Percentiles rank a stretch among this genome's conserved stretches.
phyloP scores from a whole-genome alignment of 2,797 vertebrate genomes.

The Adrianichthys oophorus region DNA sequence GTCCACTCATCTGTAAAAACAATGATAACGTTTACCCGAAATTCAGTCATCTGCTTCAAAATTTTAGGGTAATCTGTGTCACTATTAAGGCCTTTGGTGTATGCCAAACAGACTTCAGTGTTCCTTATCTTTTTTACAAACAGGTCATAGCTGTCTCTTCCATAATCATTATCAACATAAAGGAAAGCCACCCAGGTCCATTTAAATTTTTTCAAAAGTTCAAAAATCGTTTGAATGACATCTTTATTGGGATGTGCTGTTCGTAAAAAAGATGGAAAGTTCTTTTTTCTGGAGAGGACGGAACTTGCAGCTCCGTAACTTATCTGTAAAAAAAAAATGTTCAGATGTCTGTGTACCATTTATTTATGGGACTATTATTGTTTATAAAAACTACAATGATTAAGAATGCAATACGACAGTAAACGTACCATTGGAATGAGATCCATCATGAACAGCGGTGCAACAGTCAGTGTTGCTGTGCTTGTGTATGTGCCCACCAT shows the following conservation, averaged over 20 bases:
- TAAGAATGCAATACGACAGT: not conserved
- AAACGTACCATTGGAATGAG: conserved; percentile 68
- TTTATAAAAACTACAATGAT: too few relatives aligned
- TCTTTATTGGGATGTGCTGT: not conserved
- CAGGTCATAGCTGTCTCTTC: conserved; percentile 51
- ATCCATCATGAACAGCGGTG: conserved; percentile 65
- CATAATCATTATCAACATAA: conserved; percentile 67
- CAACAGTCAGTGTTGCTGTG: conserved; percentile 43
- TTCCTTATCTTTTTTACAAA: conserved; percentile 56
- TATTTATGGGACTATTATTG: too few relatives aligned
- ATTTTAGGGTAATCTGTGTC: conserved; percentile 34
- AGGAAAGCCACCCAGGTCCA: conserved; percentile 82
- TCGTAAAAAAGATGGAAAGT: not conserved
- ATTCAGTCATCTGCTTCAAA: conserved; percentile 54
- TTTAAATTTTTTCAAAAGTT: not conserved
- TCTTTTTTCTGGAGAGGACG: not conserved
- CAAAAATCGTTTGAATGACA: not conserved
- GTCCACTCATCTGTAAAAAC: conserved; percentile 62
- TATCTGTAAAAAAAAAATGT: not conserved
- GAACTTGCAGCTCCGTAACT: conserved; percentile 1
- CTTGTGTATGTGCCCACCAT: conserved; percentile 67
- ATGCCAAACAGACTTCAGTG: conserved; percentile 76
- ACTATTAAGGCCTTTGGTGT: conserved; percentile 52
- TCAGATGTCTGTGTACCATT: too few relatives aligned
- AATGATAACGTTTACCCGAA: conserved; percentile 63